Evolutionary conservation across 2,797 vertebrate species (phyloP).

Genomic region (Pelobates cultripes): DNA sequence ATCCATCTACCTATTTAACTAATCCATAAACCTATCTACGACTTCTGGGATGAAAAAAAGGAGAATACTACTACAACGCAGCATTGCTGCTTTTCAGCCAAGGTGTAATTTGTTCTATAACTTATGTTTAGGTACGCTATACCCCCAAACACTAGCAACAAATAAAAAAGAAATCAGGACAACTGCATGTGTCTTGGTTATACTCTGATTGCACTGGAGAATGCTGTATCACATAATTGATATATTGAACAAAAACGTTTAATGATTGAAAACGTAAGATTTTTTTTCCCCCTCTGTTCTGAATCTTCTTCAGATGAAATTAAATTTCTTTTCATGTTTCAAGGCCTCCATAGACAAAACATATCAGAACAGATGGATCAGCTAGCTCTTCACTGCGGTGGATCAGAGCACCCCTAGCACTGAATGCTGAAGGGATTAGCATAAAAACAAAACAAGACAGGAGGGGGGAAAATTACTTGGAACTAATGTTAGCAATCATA

Average conservation of each 20-base stretch:
- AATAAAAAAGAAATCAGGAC: background rate
- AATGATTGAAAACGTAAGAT: too few relatives aligned
- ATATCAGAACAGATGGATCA: constrained; percentile 50
- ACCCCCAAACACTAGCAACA: too few relatives aligned
- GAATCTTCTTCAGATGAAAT: constrained; percentile 18
- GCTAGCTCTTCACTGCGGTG: constrained; percentile 33
- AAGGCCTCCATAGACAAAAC: constrained; percentile 41
- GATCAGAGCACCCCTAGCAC: constrained; percentile 17
- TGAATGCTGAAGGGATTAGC: constrained; percentile 34
- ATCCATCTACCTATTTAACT: too few relatives aligned
- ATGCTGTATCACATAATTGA: constrained; percentile 1
- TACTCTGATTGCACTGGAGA: background rate
- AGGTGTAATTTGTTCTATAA: too few relatives aligned
- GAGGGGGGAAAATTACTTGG: background rate
- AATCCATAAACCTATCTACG: too few relatives aligned
- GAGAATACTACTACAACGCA: too few relatives aligned
- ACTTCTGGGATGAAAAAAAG: too few relatives aligned
- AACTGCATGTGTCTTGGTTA: background rate
- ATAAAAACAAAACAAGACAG: constrained; percentile 30
- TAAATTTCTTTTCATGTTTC: constrained; percentile 48
- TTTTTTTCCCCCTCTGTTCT: background rate
- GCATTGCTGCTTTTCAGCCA: too few relatives aligned
- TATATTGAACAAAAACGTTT: background rate
- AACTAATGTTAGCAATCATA: constrained; percentile 14
- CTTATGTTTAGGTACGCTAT: too few relatives aligned